Conservation (phyloP, 2,797 vertebrate genomes). For the Mycteria americana region DNA sequence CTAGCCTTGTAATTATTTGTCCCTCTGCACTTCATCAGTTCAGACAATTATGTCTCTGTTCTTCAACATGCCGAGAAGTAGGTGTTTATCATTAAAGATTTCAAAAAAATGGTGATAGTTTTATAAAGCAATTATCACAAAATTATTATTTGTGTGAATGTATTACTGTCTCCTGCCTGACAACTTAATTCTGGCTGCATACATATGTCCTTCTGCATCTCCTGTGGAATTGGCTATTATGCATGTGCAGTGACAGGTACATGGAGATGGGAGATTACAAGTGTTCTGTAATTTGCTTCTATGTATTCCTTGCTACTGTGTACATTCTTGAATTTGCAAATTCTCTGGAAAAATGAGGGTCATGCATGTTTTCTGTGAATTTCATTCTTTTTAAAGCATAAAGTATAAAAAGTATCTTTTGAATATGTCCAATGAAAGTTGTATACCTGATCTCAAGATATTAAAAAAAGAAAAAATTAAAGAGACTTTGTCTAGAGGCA, state of each 20-base stretch:
- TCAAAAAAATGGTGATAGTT: not conserved
- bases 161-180: not conserved
- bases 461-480: not conserved
- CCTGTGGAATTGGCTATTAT: not conserved
- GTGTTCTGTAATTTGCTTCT: not conserved
- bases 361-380: not conserved
- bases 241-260: not conserved
- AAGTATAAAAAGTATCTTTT: not conserved
- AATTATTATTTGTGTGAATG: not conserved
- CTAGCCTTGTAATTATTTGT: not conserved
- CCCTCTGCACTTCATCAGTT: not conserved
- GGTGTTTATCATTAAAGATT: not conserved
- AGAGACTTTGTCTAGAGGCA: not conserved
- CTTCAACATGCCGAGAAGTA: not conserved
- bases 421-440: not conserved
- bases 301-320: not conserved
- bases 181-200: not conserved
- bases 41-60: not conserved
- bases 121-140: not conserved
- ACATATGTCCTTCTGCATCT: not conserved
- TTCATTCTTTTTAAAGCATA: not conserved
- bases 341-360: not conserved
- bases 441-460: not conserved
- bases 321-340: not conserved
- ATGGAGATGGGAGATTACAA: not conserved